Conservation (phyloP, 2,888 invertebrate species). For the Athalia circularis region DNA sequence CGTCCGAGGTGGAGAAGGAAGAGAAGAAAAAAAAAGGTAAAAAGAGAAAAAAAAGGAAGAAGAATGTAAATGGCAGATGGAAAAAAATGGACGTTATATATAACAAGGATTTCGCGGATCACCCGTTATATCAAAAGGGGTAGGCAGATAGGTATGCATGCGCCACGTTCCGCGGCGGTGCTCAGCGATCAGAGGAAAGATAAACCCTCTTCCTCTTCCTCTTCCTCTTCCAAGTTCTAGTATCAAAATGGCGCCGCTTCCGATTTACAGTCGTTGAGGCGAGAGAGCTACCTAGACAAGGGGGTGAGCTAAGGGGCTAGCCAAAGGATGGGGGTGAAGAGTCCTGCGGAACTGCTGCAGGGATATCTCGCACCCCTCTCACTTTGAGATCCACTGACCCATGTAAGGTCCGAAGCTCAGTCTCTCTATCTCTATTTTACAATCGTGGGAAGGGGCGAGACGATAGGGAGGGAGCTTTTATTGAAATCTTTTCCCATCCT, state of each 20-base stretch:
- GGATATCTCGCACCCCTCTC: slow-evolving; percentile 43
- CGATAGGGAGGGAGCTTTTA: slow-evolving; percentile 58
- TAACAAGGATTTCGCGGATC: neutral
- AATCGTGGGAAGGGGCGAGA: slow-evolving; percentile 53
- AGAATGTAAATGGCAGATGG: neutral
- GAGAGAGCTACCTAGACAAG: neutral
- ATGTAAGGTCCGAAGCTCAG: slow-evolving; percentile 62
- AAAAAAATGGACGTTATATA: neutral
- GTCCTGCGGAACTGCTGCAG: neutral
- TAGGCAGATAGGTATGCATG: neutral
- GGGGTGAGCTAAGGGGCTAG: too few species aligned
- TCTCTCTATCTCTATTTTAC: slow-evolving; percentile 67
- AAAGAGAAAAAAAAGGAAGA: neutral
- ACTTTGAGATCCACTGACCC: slow-evolving; percentile 68
- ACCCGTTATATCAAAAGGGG: slow-evolving; percentile 14
- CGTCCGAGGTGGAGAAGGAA: neutral
- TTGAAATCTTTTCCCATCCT: slow-evolving; percentile 65
- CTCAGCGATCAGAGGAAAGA: slow-evolving; percentile 28
- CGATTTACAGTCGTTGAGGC: slow-evolving; percentile 35
- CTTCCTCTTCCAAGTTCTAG: neutral
- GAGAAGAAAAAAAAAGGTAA: neutral
- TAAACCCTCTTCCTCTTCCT: neutral
- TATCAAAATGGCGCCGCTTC: slow-evolving; percentile 24
- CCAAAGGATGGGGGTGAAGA: too few species aligned
- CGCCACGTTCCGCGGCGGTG: slow-evolving; percentile 1